Evolutionary conservation across 2,113 vertebrate genomes (phyloP), one percentile per base, ranked within the genome.

Genomic region (Anseranas semipalmata): DNA sequence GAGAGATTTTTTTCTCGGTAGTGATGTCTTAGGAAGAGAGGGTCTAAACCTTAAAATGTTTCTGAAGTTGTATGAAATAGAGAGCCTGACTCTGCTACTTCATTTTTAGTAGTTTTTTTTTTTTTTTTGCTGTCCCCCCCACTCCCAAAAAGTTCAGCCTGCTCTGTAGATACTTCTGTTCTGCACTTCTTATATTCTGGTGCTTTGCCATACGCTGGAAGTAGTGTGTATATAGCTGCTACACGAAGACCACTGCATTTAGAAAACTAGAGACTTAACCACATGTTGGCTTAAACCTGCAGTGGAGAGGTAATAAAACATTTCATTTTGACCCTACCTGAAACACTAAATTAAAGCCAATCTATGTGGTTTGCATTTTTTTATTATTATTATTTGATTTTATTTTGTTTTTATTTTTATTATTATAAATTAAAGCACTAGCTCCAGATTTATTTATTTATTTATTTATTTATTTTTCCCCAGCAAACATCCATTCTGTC

Each of bases 331-430:
- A 11, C 32, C 7, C 8, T 87, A 56, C 10, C 18, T 72, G 25
- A 75, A 94, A 68, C 12, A 5, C 4, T 33, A 55, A 66, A 3
- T 41, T 88, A 86, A 90, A 92, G 45, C 8, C 70, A 89, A 55
- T 50, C 6, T 60, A 3, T 28, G 2, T 12, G 8, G 0, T 7
- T 24, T 33, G n/a, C n/a, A n/a, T 3, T 22, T 27, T 35, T 78
- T 52, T 13, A 33, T 33, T 15, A 7, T 30, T 5, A n/a, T 17
- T n/a, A 50, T 50, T n/a, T n/a, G n/a, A n/a, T n/a, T n/a, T n/a
- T 50, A 50, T 48, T 48, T 48, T 48, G 41, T 8, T 35, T 45
- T 12, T 78, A 18, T 45, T 81, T 58, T 74, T 59, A 12, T 43
- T 53, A 39, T 35, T 72, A 71, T 11, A 74, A 89, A 81, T 87